A percentile compares a stretch with the other conserved stretches of the same genome.
These are phyloP conservation scores for Amblyraja radiata DNA, from an alignment of 2,797 vertebrate species.

Conservation along the genomic window DNA sequence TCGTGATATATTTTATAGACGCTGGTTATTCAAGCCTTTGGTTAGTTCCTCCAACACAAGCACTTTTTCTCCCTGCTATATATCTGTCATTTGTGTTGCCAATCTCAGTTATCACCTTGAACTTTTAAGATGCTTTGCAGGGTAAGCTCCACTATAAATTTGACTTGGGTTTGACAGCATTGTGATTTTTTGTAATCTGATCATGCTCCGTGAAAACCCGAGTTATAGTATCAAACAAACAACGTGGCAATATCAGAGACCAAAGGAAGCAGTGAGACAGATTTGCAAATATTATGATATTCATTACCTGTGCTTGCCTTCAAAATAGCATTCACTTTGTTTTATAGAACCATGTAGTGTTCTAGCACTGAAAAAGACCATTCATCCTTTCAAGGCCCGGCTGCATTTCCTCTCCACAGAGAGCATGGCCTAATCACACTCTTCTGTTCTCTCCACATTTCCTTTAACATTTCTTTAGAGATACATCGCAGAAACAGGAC, in stretches of 20 bases:
- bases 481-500: too few relatives aligned
- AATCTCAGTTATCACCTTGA: background rate
- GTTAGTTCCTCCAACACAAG: background rate
- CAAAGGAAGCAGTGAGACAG: background rate
- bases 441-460: background rate
- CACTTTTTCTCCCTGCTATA: background rate
- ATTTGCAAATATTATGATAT: background rate
- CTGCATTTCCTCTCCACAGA: background rate
- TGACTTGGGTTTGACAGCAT: slow-evolving; percentile 4
- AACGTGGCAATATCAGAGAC: background rate
- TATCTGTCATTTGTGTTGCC: background rate
- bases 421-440: background rate
- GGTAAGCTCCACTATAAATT: background rate
- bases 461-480: background rate
- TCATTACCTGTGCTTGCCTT: background rate
- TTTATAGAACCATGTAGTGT: background rate
- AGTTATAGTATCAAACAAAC: slow-evolving; percentile 15
- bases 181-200: slow-evolving; percentile 4
- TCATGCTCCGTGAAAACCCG: background rate
- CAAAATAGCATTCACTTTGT: background rate
- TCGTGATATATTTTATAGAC: background rate
- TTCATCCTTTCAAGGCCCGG: background rate
- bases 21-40: background rate
- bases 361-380: background rate
- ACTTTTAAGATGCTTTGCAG: background rate